Conservation (phyloP, 2,797 vertebrate species). For the Pseudochirops cupreus region DNA sequence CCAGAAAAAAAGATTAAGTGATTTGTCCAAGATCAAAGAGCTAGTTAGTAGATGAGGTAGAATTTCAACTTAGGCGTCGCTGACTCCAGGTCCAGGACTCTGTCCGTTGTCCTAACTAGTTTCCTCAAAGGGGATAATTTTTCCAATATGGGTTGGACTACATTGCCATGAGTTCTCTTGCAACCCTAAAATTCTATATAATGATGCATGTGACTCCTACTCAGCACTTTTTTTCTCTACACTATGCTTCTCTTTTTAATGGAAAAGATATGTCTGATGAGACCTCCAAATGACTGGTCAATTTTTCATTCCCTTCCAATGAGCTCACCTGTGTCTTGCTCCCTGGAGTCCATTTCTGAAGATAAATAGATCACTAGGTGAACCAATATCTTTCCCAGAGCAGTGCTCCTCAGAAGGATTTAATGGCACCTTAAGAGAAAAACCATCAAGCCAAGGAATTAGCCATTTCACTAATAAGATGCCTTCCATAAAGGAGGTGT, state of each 20-base stretch:
- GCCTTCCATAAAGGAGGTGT: not conserved
- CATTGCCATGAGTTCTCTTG: not conserved
- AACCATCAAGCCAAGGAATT: not conserved
- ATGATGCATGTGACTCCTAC: not conserved
- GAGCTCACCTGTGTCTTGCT: not conserved
- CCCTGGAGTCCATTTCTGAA: slow-evolving; percentile 37
- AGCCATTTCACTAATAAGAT: not conserved
- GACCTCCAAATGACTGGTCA: not conserved
- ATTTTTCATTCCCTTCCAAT: slow-evolving; percentile 55
- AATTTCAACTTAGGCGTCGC: not conserved
- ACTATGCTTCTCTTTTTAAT: not conserved
- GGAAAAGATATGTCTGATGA: not conserved
- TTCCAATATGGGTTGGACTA: not conserved
- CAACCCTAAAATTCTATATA: not conserved
- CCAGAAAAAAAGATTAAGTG: not conserved
- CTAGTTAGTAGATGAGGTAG: not conserved
- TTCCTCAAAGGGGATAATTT: not conserved
- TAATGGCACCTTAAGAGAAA: not conserved
- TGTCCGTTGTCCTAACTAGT: not conserved
- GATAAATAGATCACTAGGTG: not conserved
- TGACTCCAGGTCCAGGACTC: not conserved
- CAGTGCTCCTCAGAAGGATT: not conserved
- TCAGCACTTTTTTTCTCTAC: not conserved
- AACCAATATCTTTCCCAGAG: not conserved
- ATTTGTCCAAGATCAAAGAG: not conserved